Evolutionary conservation across 2,113 vertebrate species (phyloP).

Genomic region (Notarius lentiginosus): DNA sequence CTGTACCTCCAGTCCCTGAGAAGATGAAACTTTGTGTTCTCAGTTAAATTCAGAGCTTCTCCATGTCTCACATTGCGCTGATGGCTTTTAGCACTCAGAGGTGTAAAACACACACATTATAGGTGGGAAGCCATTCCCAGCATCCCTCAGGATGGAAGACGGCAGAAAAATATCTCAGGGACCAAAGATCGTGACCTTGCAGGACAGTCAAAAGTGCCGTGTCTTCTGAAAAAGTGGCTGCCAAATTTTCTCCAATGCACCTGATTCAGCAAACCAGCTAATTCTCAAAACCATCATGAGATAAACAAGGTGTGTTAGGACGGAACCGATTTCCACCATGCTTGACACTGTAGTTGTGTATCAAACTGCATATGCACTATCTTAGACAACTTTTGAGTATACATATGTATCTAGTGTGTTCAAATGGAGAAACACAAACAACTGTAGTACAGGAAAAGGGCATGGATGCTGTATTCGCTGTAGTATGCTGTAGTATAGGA

Average conservation of each 20-base stretch:
- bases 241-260: not conserved
- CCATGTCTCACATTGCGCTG: constrained; percentile 32
- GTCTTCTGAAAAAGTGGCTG: not conserved
- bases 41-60: constrained; percentile 49
- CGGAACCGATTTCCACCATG: not conserved
- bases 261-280: not conserved
- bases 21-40: constrained; percentile 40
- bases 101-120: constrained; percentile 57
- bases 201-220: not conserved
- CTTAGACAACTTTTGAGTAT: not conserved
- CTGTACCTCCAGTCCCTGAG: not conserved
- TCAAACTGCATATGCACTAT: not conserved
- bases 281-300: not conserved
- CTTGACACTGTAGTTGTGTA: not conserved
- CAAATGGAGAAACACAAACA: not conserved
- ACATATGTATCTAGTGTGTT: not conserved
- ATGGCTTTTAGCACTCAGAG: constrained; percentile 59
- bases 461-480: not conserved
- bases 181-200: constrained; percentile 39
- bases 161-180: not conserved
- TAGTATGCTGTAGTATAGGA: not conserved
- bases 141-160: constrained; percentile 37
- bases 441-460: not conserved
- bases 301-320: not conserved
- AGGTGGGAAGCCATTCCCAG: constrained; percentile 58